Evolutionary conservation across 2,888 invertebrate genomes (phyloP), one percentile per base, ranked within the genome.

Genomic region (Arenicola marina): DNA sequence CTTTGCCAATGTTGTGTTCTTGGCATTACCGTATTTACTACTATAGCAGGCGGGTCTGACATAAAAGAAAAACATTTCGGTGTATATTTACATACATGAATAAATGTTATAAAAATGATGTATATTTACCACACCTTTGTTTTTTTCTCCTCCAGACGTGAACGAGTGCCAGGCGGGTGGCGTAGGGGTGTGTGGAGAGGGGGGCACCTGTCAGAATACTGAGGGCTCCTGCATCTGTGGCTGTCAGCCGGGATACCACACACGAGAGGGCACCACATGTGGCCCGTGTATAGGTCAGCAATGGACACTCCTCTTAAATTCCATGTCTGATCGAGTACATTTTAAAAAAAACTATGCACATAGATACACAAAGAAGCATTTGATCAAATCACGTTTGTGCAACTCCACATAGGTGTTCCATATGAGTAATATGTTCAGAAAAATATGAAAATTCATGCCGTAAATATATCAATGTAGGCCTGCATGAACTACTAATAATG

Each of bases 151-250:
- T 45, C 7, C 48, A 57, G 58, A 57, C 32, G 48, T 48, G 21
- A 57, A 57, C 24, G 58, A 57, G 33, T 57, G 58, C 24, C 29
- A 48, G 29, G 18, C 15, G n/a, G 33, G 34, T 31, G 45, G 31
- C 26, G 33, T 45, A 29, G 58, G 58, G 7, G 11, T 57, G 1
- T 57, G 58, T 31, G 58, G 58, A 26, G 26, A 45, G 11, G 48
- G 33, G 11, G 29, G 33, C 11, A 33, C 31, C 7, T 57, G 58
- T 57, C 46, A 57, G 48, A 57, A 57, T 24, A 28, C 34, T 2
- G 29, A 1, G 7, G 58, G 58, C 1, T 57, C 48, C n/a, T 57
- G 58, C 48, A 26, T 31, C 7, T 57, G 58, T 51, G 31, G 26
- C 26, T 57, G 58, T 48, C 24, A 51, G n/a, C 24, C 46, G 2